Percentiles rank a stretch among this genome's conserved stretches.
These are phyloP conservation scores for Odontothrips loti DNA, from an alignment of 2,888 invertebrate species.

Conservation along the genomic window DNA sequence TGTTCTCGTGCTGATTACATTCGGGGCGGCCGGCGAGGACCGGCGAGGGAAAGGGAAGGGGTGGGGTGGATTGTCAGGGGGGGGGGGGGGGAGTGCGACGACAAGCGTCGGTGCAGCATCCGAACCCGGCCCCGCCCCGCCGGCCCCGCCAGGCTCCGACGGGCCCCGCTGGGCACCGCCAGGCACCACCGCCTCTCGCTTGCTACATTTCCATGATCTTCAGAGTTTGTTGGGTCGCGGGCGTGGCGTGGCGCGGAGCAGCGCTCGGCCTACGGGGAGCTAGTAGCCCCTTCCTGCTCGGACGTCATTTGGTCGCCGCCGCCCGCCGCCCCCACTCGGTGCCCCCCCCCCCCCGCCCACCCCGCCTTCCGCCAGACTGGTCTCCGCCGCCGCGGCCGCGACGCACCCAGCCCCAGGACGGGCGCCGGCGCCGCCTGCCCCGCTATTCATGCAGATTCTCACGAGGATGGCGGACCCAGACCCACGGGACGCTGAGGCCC, in stretches of 20 bases:
- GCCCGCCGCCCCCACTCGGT: neutral
- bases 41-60: neutral
- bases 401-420: neutral
- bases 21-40: neutral
- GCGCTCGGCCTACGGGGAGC: neutral
- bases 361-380: neutral
- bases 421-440: neutral
- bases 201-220: constrained; percentile 21
- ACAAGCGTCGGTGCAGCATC: neutral
- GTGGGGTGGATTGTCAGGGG: neutral
- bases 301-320: neutral
- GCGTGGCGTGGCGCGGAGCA: neutral
- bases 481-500: neutral
- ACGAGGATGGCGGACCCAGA: neutral
- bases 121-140: neutral
- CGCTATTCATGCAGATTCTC: constrained; percentile 6
- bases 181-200: neutral
- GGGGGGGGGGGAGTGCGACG: neutral
- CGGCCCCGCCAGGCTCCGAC: neutral
- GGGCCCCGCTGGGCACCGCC: too few relatives aligned
- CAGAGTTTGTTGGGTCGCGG: constrained; percentile 17
- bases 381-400: neutral
- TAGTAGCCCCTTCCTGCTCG: neutral
- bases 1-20: constrained; percentile 26
- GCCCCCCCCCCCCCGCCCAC: neutral